phyloP scores from a whole-genome alignment of 2,888 invertebrate genomes.

The Folsomia manolachei region DNA sequence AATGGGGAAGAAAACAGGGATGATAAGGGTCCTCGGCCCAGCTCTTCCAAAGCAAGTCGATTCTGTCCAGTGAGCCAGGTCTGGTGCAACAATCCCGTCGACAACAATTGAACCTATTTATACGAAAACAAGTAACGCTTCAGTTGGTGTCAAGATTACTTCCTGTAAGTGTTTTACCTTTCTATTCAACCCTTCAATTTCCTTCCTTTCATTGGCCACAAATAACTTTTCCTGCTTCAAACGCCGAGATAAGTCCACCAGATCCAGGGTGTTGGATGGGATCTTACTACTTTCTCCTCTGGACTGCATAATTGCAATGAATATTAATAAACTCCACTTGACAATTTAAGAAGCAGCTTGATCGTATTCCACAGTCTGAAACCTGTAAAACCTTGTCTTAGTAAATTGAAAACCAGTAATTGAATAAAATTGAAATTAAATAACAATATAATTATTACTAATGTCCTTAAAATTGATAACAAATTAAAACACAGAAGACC shows the following conservation, averaged over 20 bases:
- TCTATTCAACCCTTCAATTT: conserved; percentile 73
- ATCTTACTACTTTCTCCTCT: conserved; percentile 24
- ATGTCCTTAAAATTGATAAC: no score
- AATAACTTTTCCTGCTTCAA: conserved; percentile 82
- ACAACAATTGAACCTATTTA: conserved; percentile 44
- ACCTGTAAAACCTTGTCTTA: no score
- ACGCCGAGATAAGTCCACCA: conserved; percentile 66
- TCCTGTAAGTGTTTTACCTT: conserved; percentile 57
- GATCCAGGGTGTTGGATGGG: conserved; percentile 53
- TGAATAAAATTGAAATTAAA: no score
- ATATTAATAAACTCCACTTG: no score
- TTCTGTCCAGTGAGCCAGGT: conserved; percentile 50
- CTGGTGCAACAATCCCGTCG: conserved; percentile 46
- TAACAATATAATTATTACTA: no score
- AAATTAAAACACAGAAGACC: no score
- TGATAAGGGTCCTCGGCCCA: conserved; percentile 39
- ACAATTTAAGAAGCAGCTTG: no score
- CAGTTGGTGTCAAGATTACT: neutral
- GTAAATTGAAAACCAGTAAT: no score
- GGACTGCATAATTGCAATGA: neutral
- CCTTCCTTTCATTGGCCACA: conserved; percentile 78
- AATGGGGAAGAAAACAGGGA: conserved; percentile 44
- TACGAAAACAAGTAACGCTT: neutral
- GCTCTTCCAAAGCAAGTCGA: conserved; percentile 45
- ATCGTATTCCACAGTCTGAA: no score